These are phyloP conservation scores for Galeopterus variegatus DNA, from an alignment of 2,113 vertebrate species.

Conservation along the genomic window DNA sequence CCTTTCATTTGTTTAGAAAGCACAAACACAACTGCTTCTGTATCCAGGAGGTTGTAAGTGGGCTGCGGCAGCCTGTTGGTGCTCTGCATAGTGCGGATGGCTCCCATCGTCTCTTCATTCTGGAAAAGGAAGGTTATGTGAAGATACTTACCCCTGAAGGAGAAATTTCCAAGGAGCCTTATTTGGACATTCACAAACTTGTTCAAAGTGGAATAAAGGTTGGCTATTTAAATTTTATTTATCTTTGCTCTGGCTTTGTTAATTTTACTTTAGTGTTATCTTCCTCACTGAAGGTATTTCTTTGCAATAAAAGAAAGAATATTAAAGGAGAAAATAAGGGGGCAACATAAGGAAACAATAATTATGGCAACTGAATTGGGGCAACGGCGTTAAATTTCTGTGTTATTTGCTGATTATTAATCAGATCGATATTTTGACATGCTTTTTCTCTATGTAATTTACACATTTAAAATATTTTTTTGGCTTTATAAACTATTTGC, in stretches of 20 bases:
- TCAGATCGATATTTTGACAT: neutral
- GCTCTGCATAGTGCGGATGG: slow-evolving; percentile 96
- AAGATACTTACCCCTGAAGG: slow-evolving; percentile 95
- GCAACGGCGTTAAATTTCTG: neutral
- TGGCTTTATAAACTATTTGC: slow-evolving; percentile 41
- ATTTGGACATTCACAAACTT: slow-evolving; percentile 99
- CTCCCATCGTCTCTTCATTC: slow-evolving; percentile 97
- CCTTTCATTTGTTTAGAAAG: slow-evolving; percentile 92
- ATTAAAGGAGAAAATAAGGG: slow-evolving; percentile 39
- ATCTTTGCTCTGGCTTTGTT: slow-evolving; percentile 76
- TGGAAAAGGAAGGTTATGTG: slow-evolving; percentile 98
- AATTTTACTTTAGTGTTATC: slow-evolving; percentile 47
- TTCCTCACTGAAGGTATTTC: neutral
- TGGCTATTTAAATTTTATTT: slow-evolving; percentile 88
- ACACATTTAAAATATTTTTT: slow-evolving; percentile 18
- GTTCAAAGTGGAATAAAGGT: slow-evolving; percentile 99
- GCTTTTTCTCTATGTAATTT: slow-evolving; percentile 33
- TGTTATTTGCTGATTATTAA: slow-evolving; percentile 49
- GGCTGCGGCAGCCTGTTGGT: slow-evolving; percentile 95
- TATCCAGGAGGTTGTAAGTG: slow-evolving; percentile 95
- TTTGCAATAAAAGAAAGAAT: slow-evolving; percentile 70
- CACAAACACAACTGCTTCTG: slow-evolving; percentile 99
- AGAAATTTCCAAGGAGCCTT: slow-evolving; percentile 96
- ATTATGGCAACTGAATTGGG: neutral
- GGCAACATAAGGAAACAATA: neutral